Conservation (phyloP, 23 tunicate species). For the Trididemnum clinides region DNA sequence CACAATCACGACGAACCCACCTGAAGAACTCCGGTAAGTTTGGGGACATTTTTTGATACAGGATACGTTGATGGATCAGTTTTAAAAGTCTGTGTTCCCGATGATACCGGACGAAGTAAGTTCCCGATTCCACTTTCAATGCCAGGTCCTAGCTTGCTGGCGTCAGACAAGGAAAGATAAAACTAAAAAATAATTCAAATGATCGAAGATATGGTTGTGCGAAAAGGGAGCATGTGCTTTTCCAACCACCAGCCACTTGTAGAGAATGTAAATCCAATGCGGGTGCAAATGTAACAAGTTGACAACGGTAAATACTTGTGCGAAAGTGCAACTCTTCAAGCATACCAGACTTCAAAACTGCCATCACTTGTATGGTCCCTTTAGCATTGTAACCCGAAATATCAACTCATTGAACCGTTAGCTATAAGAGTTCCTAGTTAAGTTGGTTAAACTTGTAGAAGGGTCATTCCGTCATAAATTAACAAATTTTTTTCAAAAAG, state of each 20-base stretch:
- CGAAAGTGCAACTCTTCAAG: no score
- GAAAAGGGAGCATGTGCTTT: not conserved
- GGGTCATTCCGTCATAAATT: no score
- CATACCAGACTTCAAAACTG: no score
- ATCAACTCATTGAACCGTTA: no score
- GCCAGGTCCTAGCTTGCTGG: slow-evolving; percentile 25
- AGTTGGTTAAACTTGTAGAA: no score
- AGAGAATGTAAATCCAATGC: not conserved
- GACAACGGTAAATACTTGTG: no score
- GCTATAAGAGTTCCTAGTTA: no score
- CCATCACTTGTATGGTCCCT: no score
- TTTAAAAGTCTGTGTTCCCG: slow-evolving; percentile 46
- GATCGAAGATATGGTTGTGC: not conserved
- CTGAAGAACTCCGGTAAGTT: slow-evolving; percentile 58
- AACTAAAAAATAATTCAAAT: slow-evolving; percentile 14
- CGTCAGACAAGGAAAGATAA: slow-evolving; percentile 43
- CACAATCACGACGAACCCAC: no score
- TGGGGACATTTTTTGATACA: slow-evolving; percentile 67
- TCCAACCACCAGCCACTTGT: not conserved
- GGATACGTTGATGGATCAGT: slow-evolving; percentile 67
- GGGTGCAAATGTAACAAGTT: no score
- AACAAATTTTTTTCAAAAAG: no score
- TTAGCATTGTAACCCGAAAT: no score
- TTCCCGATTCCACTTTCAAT: slow-evolving; percentile 41
- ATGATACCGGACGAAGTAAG: slow-evolving; percentile 43